Evolutionary conservation across 1,140 invertebrate species (phyloP), one percentile per base, ranked within the genome.

Genomic region (Heliconius eleuchia): DNA sequence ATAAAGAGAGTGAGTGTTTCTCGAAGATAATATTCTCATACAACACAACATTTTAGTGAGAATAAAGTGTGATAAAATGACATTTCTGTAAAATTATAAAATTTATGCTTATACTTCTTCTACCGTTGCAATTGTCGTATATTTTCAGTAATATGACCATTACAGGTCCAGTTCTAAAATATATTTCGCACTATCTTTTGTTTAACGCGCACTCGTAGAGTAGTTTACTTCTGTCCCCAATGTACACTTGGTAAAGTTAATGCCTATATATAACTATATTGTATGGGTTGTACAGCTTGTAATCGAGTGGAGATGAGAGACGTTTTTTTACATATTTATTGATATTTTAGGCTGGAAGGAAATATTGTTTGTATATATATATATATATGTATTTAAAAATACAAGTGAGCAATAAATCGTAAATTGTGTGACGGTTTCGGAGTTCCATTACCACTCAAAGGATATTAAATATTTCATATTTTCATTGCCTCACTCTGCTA

Each of bases 171-270:
- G 4, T 30, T 66, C 23, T 30, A 30, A 66, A 30, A 66, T 66
- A 66, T 66, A 11, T 66, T 66, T 66, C 23, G 11, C 60, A 30
- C 27, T 66, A 30, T 66, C 60, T 66, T 66, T 66, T 66, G 60
- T 66, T 66, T 30, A 27, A 66, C 60, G 60, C 23, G 27, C 30
- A 66, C 60, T 66, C 11, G 2, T 66, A 66, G 13, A 66, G 60
- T 66, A 30, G 60, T 30, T 66, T 66, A 66, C 13, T 66, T 27
- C n/a, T 66, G 60, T 66, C 60, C 60, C 60, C 60, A 30, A 66
- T 13, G 60, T 66, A 27, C 27, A 30, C 60, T 30, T 66, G 60
- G 13, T 66, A 23, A 30, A 66, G 27, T 66, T 66, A 66, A 30
- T 30, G 60, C 27, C 16, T 19, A 19, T 23, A 23, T 23, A 23